Evolutionary conservation across 2,113 vertebrate species (phyloP), one percentile per base, ranked within the genome.

Genomic region (Chinchilla lanigera): DNA sequence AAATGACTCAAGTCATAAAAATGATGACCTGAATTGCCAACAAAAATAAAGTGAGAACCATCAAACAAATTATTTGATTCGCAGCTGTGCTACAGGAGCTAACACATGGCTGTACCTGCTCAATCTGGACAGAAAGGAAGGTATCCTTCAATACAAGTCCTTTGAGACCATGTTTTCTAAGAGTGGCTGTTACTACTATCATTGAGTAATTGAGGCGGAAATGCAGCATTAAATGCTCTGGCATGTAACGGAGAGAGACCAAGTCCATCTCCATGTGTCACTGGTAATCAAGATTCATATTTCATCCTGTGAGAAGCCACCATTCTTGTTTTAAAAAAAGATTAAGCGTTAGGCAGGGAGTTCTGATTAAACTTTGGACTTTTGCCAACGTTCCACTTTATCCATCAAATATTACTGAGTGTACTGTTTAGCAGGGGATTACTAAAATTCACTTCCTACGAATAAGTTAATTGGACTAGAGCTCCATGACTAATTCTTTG

Each of bases 251-350:
- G 44, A 89, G 35, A 78, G 50, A 58, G 91, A 86, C 50, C 93
- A 94, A 84, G 60, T 35, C 52, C 93, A 50, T 63, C 35, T 7
- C 30, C 47, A 50, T 10, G 50, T 67, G 22, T 38, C 95, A 50
- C 0, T 78, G 52, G 58, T 50, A 44, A 85, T 92, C 96, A 85
- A 73, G 26, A 93, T 22, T 78, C 92, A 93, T 85, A 26, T 13
- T 97, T 95, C 61, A 93, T 86, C 93, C 50, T 47, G 2, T 60
- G 50, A 11, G n/a, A 94, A 96, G 77, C 7, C 56, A 56, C 8
- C 6, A 90, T 58, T 35, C 86, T 47, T 73, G 33, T 67, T 60
- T 41, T 89, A n/a, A 41, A 86, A 89, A 90, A 71, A 16, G 26
- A 73, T 44, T 63, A 50, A 52, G 85, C 77, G 19, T 73, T 58